Base-by-base conservation (phyloP, 2,888 invertebrate species). In the Pristionchus maxplancki region DNA sequence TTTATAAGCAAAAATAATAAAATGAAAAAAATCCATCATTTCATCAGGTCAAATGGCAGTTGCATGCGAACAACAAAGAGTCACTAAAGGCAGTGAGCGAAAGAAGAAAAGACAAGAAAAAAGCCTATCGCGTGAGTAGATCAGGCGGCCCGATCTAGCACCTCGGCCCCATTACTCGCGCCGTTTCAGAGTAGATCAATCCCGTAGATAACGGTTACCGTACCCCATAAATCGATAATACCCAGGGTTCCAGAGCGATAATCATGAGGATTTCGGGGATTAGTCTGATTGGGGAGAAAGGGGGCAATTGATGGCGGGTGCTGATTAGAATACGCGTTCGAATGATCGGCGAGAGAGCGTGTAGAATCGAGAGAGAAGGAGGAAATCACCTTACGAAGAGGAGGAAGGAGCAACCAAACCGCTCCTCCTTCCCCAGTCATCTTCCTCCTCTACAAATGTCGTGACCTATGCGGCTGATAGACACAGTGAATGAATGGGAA, bases 91-190 rank as follows among this genome's bases (percentile, higher is more conserved):
- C 48, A 48, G 48, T 13, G 48, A 48, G 48, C 48, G 48, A 48
- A 48, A 13, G 20, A 15, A 13, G 50, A 50, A 50, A 20, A 50
- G 17, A 48, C 48, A 48, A 48, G 48, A 9, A 48, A 48, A 48
- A 9, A 48, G 6, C 13, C 48, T 48, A 48, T 13, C 6, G 13
- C 48, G 48, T n/a, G n/a, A n/a, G n/a, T n/a, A n/a, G n/a, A n/a
- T n/a, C n/a, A n/a, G n/a, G n/a, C n/a, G n/a, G n/a, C n/a, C n/a
- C n/a, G n/a, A n/a, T 28, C 78, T 44, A n/a, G 44, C 44, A 48
- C 78, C 44, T 78, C 37, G 28, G n/a, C 44, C 48, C 44, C 71
- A n/a, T 78, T 78, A 78, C 78, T 78, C n/a, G 44, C 48, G 78
- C 71, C 71, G 40, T 37, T 37, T 37, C 40, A 40, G 20, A 20